These are phyloP conservation scores for Dipodomys merriami DNA, from an alignment of 2,113 vertebrate species.

Conservation along the genomic window DNA sequence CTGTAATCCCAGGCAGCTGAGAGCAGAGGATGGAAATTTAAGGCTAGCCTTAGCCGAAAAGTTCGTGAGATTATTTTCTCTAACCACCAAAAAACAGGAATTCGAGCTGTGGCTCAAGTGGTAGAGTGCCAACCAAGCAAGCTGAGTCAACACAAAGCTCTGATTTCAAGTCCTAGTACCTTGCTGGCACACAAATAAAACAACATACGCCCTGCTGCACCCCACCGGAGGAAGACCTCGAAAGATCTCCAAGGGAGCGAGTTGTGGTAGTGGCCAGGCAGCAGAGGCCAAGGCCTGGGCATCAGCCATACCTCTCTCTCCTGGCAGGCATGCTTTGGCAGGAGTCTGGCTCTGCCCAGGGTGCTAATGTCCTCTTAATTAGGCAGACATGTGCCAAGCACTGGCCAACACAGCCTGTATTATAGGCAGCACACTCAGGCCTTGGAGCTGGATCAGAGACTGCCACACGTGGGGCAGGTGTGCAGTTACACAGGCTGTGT, in stretches of 20 bases:
- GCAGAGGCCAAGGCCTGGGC: conserved; percentile 1
- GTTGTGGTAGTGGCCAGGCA: background rate
- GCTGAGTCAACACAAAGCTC: too few relatives aligned
- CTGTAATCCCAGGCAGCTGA: too few relatives aligned
- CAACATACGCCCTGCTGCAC: too few relatives aligned
- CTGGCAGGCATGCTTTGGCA: conserved; percentile 72
- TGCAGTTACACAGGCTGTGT: too few relatives aligned
- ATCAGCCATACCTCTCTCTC: background rate
- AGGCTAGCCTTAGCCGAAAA: too few relatives aligned
- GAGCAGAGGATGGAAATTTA: too few relatives aligned
- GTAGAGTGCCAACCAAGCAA: too few relatives aligned
- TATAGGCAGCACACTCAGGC: background rate
- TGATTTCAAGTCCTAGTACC: too few relatives aligned
- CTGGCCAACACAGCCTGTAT: accelerated
- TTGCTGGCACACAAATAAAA: too few relatives aligned
- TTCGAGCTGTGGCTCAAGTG: too few relatives aligned
- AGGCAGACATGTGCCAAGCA: conserved; percentile 55
- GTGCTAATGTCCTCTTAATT: conserved; percentile 79
- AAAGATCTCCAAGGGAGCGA: background rate
- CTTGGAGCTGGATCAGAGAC: background rate
- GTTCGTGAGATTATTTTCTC: too few relatives aligned
- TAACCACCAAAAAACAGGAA: too few relatives aligned
- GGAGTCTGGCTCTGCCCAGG: conserved; percentile 53
- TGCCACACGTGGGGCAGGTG: background rate
- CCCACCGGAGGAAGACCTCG: accelerated